These are phyloP conservation scores for Campylomormyrus tamandua DNA, from an alignment of 2,113 vertebrate species.

Conservation along the genomic window DNA sequence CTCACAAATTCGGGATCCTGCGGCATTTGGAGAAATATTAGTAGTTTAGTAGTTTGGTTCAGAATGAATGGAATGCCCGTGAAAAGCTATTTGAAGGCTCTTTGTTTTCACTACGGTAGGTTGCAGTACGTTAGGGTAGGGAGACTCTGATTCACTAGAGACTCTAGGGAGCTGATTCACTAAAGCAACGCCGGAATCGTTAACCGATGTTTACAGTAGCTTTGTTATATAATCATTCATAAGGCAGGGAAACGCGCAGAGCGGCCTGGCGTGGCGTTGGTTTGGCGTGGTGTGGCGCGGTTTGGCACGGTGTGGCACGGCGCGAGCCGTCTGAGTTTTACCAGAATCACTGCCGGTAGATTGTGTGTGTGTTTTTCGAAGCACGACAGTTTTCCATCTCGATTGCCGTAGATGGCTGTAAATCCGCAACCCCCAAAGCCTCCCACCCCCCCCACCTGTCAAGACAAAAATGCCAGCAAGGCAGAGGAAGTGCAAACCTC, in stretches of 20 bases:
- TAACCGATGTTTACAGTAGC: background rate
- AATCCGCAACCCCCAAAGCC: constrained; percentile 33
- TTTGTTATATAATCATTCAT: background rate
- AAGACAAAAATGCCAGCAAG: constrained; percentile 36
- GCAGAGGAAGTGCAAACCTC: constrained; percentile 55
- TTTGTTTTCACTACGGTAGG: background rate
- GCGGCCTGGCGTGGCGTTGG: no score
- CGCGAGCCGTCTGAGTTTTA: background rate
- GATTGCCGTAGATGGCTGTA: constrained; percentile 51
- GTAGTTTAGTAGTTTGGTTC: background rate
- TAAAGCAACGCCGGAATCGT: background rate
- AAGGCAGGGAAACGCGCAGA: background rate
- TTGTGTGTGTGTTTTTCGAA: constrained; percentile 6
- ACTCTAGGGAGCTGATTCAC: background rate
- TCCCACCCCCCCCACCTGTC: constrained; percentile 33
- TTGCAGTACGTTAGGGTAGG: background rate
- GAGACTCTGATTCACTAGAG: no score
- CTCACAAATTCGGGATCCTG: background rate
- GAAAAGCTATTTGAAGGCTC: background rate
- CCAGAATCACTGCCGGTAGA: background rate
- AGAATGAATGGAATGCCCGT: background rate
- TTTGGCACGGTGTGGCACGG: no score
- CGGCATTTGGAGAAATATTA: background rate
- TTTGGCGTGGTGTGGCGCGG: background rate
- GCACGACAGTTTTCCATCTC: constrained; percentile 33